phyloP scores from a whole-genome alignment of 2,797 vertebrate genomes.

The Pangasius sanitwongsei region DNA sequence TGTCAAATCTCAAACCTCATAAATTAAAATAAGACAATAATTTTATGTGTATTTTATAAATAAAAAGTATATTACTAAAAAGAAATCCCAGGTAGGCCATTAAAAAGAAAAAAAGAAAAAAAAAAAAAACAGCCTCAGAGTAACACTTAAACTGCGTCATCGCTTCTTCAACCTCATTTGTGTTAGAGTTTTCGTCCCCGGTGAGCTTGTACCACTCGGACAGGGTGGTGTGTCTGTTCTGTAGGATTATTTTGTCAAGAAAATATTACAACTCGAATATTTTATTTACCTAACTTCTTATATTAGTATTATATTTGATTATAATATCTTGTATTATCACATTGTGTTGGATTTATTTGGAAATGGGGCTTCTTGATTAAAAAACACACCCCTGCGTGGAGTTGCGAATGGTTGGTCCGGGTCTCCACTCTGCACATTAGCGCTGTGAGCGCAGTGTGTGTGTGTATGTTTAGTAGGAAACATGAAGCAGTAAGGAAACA shows the following conservation, averaged over 20 bases:
- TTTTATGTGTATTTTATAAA: background rate
- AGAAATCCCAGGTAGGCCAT: background rate
- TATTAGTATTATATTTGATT: fast-evolving
- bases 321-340: no score
- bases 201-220: conserved; percentile 1
- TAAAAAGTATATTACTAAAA: background rate
- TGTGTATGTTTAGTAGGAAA: background rate
- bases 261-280: no score
- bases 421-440: background rate
- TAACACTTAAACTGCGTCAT: conserved; percentile 7
- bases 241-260: background rate
- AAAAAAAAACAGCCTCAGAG: background rate
- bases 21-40: background rate
- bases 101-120: background rate
- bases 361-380: background rate
- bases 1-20: background rate
- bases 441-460: background rate
- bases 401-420: background rate
- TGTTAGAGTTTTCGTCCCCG: background rate
- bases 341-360: background rate
- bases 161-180: background rate
- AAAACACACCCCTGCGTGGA: background rate
- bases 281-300: background rate
- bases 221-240: background rate
- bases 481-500: conserved; percentile 4